These are phyloP conservation scores for Torymus texanus DNA, from an alignment of 2,888 invertebrate species.

Conservation along the genomic window DNA sequence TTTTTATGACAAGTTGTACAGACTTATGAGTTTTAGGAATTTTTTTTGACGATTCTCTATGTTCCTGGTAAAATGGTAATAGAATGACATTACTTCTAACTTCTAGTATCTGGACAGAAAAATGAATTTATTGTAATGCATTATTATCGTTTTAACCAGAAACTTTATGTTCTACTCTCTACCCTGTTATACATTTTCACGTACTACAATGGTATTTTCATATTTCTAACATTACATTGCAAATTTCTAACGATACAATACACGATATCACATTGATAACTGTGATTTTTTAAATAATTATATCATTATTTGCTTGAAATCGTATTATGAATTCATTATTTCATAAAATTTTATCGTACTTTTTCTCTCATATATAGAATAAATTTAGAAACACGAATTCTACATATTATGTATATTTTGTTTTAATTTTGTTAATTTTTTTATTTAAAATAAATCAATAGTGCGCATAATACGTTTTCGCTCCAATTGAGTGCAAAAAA, in stretches of 20 bases:
- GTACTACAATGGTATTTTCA: slow-evolving; percentile 30
- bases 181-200: slow-evolving; percentile 43
- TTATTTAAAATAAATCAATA: slow-evolving; percentile 37
- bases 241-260: slow-evolving; percentile 36
- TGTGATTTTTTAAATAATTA: slow-evolving; percentile 15
- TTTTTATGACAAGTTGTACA: too few species aligned
- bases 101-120: not conserved
- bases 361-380: slow-evolving; percentile 13
- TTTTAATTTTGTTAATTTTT: slow-evolving; percentile 31
- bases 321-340: too few species aligned
- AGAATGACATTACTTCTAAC: slow-evolving; percentile 10
- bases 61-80: not conserved
- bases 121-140: slow-evolving; percentile 8
- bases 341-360: slow-evolving; percentile 5
- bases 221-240: slow-evolving; percentile 35
- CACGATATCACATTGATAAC: slow-evolving; percentile 30
- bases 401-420: not conserved
- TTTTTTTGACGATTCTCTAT: not conserved
- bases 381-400: slow-evolving; percentile 22
- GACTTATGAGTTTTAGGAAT: slow-evolving; percentile 1
- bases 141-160: slow-evolving; percentile 5
- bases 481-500: slow-evolving; percentile 29
- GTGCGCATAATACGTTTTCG: slow-evolving; percentile 26
- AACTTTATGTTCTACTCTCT: slow-evolving; percentile 29
- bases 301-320: not conserved